phyloP scores from a whole-genome alignment of 2,113 vertebrate species.

The Psettodes erumei region DNA sequence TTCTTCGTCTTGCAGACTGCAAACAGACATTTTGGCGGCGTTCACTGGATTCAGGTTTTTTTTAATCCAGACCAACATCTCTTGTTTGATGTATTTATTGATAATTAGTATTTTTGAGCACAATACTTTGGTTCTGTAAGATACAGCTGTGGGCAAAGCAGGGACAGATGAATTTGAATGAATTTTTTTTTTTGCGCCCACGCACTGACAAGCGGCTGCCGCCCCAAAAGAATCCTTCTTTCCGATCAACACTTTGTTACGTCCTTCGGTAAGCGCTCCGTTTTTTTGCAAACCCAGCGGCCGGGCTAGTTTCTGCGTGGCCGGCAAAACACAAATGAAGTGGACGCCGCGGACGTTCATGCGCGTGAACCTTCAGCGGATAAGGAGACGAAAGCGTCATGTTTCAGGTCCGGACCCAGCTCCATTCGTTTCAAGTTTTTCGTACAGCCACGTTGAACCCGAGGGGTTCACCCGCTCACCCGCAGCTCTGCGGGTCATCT shows the following conservation, averaged over 20 bases:
- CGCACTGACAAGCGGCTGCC: not conserved
- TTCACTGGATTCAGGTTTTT: not conserved
- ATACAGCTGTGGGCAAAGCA: conserved; percentile 12
- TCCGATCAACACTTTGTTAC: not conserved
- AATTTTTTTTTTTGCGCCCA: not conserved
- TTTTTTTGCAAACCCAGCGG: not conserved
- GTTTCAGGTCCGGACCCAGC: no score
- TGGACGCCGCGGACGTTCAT: not conserved
- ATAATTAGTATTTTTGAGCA: not conserved
- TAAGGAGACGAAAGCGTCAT: not conserved
- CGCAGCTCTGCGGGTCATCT: no score
- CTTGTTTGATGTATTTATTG: conserved; percentile 20
- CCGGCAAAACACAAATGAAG: not conserved
- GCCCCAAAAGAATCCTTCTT: not conserved
- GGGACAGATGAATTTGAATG: conserved; percentile 21
- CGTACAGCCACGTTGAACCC: no score
- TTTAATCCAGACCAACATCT: conserved; percentile 11
- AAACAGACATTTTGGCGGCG: not conserved
- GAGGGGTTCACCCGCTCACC: no score
- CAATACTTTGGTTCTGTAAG: not conserved
- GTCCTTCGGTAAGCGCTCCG: not conserved
- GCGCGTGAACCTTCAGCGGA: not conserved
- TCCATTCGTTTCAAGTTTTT: no score
- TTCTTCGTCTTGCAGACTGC: not conserved
- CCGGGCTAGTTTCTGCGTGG: not conserved